Percentiles rank a stretch among this genome's conserved stretches.
These are phyloP conservation scores for Alethe castanea DNA, from an alignment of 2,113 vertebrate genomes.

Conservation along the genomic window DNA sequence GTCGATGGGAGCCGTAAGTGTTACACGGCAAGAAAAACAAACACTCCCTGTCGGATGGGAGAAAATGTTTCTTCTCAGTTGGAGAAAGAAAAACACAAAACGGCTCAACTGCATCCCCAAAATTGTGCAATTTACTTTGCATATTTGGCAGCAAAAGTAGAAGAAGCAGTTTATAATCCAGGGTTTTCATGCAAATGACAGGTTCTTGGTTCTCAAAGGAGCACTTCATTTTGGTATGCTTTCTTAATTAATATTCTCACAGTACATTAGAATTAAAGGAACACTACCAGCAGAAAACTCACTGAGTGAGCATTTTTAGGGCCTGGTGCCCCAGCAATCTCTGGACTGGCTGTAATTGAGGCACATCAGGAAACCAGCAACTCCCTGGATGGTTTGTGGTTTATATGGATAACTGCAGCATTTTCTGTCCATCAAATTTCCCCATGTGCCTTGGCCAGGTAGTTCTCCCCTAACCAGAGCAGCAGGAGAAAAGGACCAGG, in stretches of 20 bases:
- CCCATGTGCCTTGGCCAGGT: not conserved
- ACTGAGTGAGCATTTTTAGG: not conserved
- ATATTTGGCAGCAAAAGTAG: constrained; percentile 65
- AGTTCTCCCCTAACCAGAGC: not conserved
- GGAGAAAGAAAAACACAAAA: constrained; percentile 51
- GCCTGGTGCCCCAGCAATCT: not conserved
- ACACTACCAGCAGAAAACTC: not conserved
- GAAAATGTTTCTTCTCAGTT: constrained; percentile 36
- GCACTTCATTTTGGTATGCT: not conserved
- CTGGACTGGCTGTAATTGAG: not conserved
- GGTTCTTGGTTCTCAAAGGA: constrained; percentile 37
- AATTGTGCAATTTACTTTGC: constrained; percentile 62
- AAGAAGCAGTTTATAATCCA: constrained; percentile 57
- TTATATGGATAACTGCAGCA: not conserved
- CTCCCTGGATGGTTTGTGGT: not conserved
- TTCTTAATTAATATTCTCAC: constrained; percentile 42
- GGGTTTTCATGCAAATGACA: constrained; percentile 50
- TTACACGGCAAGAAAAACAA: constrained; percentile 14
- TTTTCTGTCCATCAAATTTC: not conserved
- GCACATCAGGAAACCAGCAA: not conserved
- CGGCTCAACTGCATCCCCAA: constrained; percentile 17
- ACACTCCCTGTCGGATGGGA: not conserved
- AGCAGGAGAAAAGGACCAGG: not conserved
- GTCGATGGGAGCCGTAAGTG: not conserved
- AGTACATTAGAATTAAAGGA: not conserved